Percentiles rank a stretch among this genome's conserved stretches.
Evolutionary conservation across 2,113 vertebrate species (phyloP).

Genomic region (Coregonus clupeaformis): DNA sequence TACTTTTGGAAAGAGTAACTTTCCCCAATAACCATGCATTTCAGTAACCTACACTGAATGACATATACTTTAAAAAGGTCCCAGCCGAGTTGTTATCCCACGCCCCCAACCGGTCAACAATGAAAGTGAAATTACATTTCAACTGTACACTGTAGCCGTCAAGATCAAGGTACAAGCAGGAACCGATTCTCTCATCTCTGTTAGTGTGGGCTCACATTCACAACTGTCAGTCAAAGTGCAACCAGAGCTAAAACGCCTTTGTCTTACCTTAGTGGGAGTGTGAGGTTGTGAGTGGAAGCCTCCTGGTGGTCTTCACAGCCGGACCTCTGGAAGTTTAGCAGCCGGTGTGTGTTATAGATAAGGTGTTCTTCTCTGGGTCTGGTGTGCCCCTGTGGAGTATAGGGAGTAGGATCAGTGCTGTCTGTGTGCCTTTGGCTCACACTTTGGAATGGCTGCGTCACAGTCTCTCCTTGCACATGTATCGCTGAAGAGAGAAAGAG

Average conservation of each 20-base stretch:
- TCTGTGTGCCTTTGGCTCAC: slow-evolving; percentile 63
- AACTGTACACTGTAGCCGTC: background rate
- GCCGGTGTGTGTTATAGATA: slow-evolving; percentile 18
- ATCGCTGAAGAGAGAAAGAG: slow-evolving; percentile 30
- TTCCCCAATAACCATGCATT: too few species aligned
- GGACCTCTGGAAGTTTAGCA: slow-evolving; percentile 46
- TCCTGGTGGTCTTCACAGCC: slow-evolving; percentile 15
- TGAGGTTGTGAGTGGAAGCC: slow-evolving; percentile 25
- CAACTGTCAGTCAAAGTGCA: background rate
- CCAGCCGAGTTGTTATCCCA: too few species aligned
- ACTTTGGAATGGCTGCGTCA: slow-evolving; percentile 59
- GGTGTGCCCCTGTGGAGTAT: slow-evolving; percentile 28
- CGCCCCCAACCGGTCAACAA: too few species aligned
- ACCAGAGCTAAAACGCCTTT: background rate
- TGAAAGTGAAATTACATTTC: background rate
- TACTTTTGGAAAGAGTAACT: too few species aligned
- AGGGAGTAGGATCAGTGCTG: slow-evolving; percentile 46
- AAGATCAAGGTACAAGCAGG: background rate
- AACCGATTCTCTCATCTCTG: background rate
- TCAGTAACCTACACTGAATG: background rate
- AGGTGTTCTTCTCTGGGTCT: slow-evolving; percentile 21
- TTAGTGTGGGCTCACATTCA: background rate
- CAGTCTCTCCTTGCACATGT: slow-evolving; percentile 60
- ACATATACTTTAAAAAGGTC: too few species aligned
- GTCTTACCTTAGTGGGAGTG: slow-evolving; percentile 38